Evolutionary conservation across 2,797 vertebrate species (phyloP), one percentile per base, ranked within the genome.

Genomic region (Florisuga fusca): DNA sequence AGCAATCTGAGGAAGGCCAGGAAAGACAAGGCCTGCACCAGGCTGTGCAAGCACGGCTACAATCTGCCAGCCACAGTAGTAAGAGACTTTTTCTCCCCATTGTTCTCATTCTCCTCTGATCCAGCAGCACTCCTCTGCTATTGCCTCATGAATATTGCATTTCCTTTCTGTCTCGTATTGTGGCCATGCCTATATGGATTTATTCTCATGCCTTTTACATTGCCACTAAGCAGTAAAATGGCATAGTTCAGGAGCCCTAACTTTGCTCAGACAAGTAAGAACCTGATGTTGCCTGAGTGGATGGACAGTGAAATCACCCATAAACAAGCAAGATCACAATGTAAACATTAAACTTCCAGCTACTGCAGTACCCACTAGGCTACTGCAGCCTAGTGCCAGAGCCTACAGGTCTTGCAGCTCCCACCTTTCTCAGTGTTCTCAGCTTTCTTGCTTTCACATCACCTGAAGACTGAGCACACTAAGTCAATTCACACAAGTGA

Each of bases 401-500:
- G 25, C 34, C 55, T 63, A 46, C 20, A 46, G 20, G n/a, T 22
- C 22, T 45, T 33, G 31, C 22, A 64, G 67, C 22, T 58, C 38
- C 26, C 38, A 43, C 31, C 38, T 10, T 59, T 54, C 68, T 6
- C 20, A 18, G 25, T 67, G 36, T 36, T 91, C 22, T 26, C 45
- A 74, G 43, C 13, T 33, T 43, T 58, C 61, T 54, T 29, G 29
- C 19, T 84, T 17, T 9, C 43, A 87, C 19, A 7, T 8, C 31
- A 64, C 34, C 46, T 1, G 1, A 31, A 18, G 17, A 50, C 21
- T 3, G 33, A 89, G 12, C 9, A 19, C 26, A 27, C 5, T 3
- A 19, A 43, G 31, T 12, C 5, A 1, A 14, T 43, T 38, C 54
- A 16, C 43, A 59, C 0, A 0, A 25, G 34, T 25, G 43, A n/a